Evolutionary conservation across 2,888 invertebrate species (phyloP).

Genomic region (Camptogramma bilineatum): DNA sequence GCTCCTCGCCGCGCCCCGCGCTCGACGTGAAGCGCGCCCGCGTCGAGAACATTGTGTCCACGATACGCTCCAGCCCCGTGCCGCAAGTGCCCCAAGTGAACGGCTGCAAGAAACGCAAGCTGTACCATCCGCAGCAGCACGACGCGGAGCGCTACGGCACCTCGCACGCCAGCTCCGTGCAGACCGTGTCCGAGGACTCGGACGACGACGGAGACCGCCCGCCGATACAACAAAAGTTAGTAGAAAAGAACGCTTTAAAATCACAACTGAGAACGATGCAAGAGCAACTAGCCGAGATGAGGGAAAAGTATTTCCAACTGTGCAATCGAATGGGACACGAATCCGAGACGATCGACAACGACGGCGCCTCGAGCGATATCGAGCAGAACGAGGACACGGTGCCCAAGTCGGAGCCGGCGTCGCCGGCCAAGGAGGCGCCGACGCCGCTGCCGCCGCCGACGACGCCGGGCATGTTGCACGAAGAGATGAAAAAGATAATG

Average conservation of each 20-base stretch:
- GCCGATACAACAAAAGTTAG: constrained; percentile 93
- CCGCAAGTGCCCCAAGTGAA: constrained; percentile 91
- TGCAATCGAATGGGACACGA: constrained; percentile 94
- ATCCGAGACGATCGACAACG: constrained; percentile 90
- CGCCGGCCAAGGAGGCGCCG: constrained; percentile 82
- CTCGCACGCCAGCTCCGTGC: constrained; percentile 79
- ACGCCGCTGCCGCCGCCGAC: constrained; percentile 74
- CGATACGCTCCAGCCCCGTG: constrained; percentile 95
- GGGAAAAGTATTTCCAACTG: constrained; percentile 94
- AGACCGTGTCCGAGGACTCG: constrained; percentile 87
- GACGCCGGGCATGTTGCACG: constrained; percentile 86
- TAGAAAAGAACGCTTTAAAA: constrained; percentile 94
- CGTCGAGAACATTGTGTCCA: constrained; percentile 97
- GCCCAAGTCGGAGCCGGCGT: constrained; percentile 86
- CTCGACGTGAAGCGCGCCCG: constrained; percentile 96
- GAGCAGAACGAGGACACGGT: constrained; percentile 84
- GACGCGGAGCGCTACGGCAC: constrained; percentile 87
- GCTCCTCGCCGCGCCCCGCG: constrained; percentile 82
- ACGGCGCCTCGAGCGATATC: constrained; percentile 90
- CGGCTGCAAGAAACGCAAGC: constrained; percentile 97
- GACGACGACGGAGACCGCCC: constrained; percentile 92
- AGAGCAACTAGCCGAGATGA: constrained; percentile 95
- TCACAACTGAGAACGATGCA: constrained; percentile 94
- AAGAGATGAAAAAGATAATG: constrained; percentile 88
- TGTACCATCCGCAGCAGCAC: constrained; percentile 98